A percentile compares a stretch with the other conserved stretches of the same genome.
These are phyloP conservation scores for Pachypsylla venusta DNA, from an alignment of 1,140 invertebrate genomes.

Conservation along the genomic window DNA sequence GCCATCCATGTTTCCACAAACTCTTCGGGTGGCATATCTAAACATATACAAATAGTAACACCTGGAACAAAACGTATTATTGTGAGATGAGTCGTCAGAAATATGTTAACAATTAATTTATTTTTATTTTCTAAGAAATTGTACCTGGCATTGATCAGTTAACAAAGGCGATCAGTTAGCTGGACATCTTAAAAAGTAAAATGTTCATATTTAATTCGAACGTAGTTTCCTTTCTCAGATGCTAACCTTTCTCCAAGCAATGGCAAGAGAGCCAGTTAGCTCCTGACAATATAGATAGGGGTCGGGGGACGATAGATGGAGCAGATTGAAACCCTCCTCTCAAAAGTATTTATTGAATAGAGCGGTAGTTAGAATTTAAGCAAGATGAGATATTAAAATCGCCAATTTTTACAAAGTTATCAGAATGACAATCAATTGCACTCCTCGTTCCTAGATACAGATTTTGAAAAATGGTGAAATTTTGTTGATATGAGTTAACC, in stretches of 20 bases:
- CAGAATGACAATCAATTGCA: too few species aligned
- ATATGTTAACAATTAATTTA: neutral
- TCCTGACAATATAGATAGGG: neutral
- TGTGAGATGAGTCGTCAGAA: neutral
- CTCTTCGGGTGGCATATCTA: slow-evolving; percentile 41
- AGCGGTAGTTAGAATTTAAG: too few species aligned
- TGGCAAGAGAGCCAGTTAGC: neutral
- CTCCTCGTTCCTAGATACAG: too few species aligned
- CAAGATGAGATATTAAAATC: too few species aligned
- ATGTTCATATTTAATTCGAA: neutral
- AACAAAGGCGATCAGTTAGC: neutral
- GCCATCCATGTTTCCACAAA: slow-evolving; percentile 51
- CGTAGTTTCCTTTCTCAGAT: neutral
- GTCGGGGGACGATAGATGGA: neutral
- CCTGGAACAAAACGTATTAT: slow-evolving; percentile 26
- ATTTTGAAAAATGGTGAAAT: too few species aligned
- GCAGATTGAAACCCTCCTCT: too few species aligned
- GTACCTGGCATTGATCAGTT: neutral
- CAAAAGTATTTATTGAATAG: too few species aligned
- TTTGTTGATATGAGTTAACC: too few species aligned
- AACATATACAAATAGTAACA: slow-evolving; percentile 39
- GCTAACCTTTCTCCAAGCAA: neutral
- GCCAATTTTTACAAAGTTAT: too few species aligned
- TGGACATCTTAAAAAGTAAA: neutral
- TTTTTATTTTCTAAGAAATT: neutral